Base-by-base conservation (phyloP, 2,113 vertebrate species). In the Casuarius casuarius region DNA sequence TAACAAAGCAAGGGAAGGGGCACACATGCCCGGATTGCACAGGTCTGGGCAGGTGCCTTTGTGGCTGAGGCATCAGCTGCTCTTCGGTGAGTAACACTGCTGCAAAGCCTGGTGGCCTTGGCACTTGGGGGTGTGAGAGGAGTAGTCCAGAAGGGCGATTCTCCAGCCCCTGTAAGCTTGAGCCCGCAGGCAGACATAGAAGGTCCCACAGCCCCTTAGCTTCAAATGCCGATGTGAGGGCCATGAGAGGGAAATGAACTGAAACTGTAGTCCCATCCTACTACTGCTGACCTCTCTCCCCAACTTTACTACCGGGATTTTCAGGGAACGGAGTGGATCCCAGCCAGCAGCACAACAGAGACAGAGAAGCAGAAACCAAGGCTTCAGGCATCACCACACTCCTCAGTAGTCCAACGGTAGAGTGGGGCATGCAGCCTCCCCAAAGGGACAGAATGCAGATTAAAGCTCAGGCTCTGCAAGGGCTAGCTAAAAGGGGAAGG, bases 351-450 rank as follows among this genome's bases (percentile, higher is more conserved):
- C 19, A 19, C 8, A 48, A 48, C 46, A 48, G 46, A 44, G 12
- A 26, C 62, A 90, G 65, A 78, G 87, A 78, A 73, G 65, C 52
- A 90, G 29, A 48, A 48, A 19, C 46, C 17, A 48, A 48, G 46
- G 46, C 46, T 48, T 48, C 38, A 77, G 61, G 38, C 18, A 33
- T 28, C 13, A 5, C 33, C 42, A 58, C 51, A 8, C 9, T 9
- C 38, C 28, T 19, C 6, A 33, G 12, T 28, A 77, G 76, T 58
- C 35, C 49, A 61, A 5, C 18, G 22, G 35, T 33, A 31, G 68
- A 48, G 46, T 10, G 3, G 44, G 54, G 13, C 6, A 5, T 56
- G 61, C 66, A 2, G 6, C 46, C 31, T 28, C 0, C 0, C 23
- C 28, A 29, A 42, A 71, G 58, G 33, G 33, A 22, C 31, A 35